Conservation (phyloP, 2,113 vertebrate genomes). For the Onychorhynchus coronatus region DNA sequence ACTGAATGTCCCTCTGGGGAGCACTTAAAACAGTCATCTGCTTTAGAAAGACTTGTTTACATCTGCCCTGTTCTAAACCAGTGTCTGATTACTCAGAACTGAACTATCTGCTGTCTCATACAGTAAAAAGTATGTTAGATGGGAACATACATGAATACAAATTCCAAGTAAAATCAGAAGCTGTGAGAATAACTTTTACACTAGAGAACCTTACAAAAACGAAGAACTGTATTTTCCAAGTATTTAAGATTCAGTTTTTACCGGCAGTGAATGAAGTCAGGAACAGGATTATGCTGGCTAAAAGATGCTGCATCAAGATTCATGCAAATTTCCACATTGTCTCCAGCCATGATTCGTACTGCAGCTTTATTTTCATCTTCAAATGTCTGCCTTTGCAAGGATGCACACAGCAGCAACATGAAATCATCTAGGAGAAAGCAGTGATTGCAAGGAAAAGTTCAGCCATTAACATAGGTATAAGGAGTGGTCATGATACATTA, state of each 20-base stretch:
- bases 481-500: background rate
- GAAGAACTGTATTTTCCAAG: background rate
- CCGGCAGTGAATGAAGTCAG: slow-evolving; percentile 98
- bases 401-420: slow-evolving; percentile 93
- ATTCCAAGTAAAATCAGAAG: background rate
- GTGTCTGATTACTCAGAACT: background rate
- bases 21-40: background rate
- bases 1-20: background rate
- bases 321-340: slow-evolving; percentile 98
- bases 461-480: background rate
- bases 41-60: background rate
- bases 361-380: slow-evolving; percentile 94
- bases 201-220: background rate
- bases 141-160: background rate
- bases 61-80: background rate
- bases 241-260: slow-evolving; percentile 43
- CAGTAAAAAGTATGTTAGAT: background rate
- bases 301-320: slow-evolving; percentile 94
- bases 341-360: slow-evolving; percentile 90
- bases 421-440: slow-evolving; percentile 85
- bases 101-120: background rate
- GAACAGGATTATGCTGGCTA: slow-evolving; percentile 95
- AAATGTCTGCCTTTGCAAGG: slow-evolving; percentile 92
- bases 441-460: background rate
- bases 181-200: background rate